phyloP scores from a whole-genome alignment of 1,140 invertebrate genomes.

The Argopecten irradians region DNA sequence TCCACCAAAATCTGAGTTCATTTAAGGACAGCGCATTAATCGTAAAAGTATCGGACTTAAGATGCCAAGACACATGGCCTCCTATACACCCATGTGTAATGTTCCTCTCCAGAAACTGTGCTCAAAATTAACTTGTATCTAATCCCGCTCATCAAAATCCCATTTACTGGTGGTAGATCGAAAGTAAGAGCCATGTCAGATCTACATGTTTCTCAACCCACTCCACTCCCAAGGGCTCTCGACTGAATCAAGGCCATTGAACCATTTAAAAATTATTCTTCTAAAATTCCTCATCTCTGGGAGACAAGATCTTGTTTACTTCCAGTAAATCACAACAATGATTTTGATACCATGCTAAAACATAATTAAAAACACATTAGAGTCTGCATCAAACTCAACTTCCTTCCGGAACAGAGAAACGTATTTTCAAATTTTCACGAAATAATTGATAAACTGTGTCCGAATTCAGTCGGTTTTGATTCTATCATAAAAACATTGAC shows the following conservation, averaged over 20 bases:
- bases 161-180: background rate
- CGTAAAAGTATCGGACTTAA: no score
- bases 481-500: conserved; percentile 18
- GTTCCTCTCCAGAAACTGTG: background rate
- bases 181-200: background rate
- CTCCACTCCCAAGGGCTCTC: background rate
- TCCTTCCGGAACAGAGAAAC: background rate
- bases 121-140: background rate
- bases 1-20: no score
- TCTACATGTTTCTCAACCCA: no score
- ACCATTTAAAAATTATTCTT: background rate
- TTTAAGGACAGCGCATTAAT: no score
- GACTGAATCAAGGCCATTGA: background rate
- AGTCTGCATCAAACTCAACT: background rate
- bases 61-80: background rate
- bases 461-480: background rate
- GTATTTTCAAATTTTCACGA: background rate
- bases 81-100: background rate
- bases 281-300: background rate
- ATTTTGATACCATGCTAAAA: conserved; percentile 13
- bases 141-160: background rate
- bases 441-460: conserved; percentile 18
- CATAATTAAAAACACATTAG: conserved; percentile 18
- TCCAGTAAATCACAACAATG: background rate
- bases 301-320: background rate